Evolutionary conservation across 2,113 vertebrate species (phyloP).

Genomic region (Cheirogaleus medius): DNA sequence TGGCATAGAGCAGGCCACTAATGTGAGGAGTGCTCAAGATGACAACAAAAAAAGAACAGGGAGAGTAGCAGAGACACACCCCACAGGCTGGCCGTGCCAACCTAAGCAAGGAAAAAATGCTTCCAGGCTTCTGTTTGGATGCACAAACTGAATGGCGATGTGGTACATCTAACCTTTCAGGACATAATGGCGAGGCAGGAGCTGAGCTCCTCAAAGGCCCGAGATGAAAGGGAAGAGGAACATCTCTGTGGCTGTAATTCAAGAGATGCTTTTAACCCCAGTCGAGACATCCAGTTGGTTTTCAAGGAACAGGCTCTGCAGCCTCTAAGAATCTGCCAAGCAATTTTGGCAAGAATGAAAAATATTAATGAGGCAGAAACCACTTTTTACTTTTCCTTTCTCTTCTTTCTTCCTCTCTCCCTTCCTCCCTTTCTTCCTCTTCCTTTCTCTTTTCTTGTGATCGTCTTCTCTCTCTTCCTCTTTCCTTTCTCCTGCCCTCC

Average conservation of each 20-base stretch:
- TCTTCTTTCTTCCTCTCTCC: not conserved
- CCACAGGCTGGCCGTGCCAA: constrained; percentile 17
- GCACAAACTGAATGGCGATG: constrained; percentile 70
- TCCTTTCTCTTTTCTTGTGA: not conserved
- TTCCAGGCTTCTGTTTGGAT: constrained; percentile 60
- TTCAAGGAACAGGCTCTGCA: constrained; percentile 56
- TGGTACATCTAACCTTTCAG: constrained; percentile 51
- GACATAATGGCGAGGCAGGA: constrained; percentile 21
- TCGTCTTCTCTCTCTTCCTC: not conserved
- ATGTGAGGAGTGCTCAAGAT: constrained; percentile 43
- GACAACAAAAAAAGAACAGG: constrained; percentile 1
- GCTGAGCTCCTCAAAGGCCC: constrained; percentile 26
- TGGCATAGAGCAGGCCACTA: constrained; percentile 62
- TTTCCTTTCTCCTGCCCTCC: not conserved
- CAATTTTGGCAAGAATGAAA: constrained; percentile 36
- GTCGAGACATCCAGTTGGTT: constrained; percentile 62
- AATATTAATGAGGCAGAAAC: not conserved
- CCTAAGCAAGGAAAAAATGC: constrained; percentile 56
- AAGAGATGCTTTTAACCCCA: constrained; percentile 51
- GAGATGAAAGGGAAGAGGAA: constrained; percentile 62
- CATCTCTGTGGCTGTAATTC: constrained; percentile 65
- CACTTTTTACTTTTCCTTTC: not conserved
- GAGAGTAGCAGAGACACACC: constrained; percentile 54
- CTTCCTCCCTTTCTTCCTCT: not conserved
- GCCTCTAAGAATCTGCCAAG: constrained; percentile 50